phyloP scores from a whole-genome alignment of 2,113 vertebrate species.

The Melanerpes formicivorus region DNA sequence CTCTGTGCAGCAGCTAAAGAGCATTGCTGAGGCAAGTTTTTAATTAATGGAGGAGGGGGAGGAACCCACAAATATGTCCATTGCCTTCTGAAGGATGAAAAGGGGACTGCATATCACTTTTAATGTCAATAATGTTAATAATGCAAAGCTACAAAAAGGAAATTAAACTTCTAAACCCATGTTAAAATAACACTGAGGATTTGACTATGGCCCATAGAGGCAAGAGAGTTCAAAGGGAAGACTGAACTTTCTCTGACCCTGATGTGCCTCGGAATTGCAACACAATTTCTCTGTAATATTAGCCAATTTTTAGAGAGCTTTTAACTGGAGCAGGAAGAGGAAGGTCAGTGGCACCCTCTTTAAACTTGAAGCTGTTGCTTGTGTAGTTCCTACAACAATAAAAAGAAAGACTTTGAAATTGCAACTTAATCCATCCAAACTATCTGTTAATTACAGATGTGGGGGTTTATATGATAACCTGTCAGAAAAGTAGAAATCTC shows the following conservation, averaged over 20 bases:
- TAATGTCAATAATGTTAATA: conserved; percentile 49
- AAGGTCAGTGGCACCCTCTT: background rate
- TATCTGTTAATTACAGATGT: background rate
- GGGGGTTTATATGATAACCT: background rate
- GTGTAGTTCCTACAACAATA: background rate
- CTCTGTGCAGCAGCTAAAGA: background rate
- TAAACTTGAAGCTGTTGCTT: background rate
- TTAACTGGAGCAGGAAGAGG: conserved; percentile 1
- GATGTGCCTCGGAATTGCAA: conserved; percentile 31
- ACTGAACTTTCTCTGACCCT: conserved; percentile 65
- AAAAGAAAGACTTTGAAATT: background rate
- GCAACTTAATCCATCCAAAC: background rate
- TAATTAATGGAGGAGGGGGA: conserved; percentile 26
- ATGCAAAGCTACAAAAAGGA: conserved; percentile 64
- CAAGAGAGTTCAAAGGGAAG: conserved; percentile 60
- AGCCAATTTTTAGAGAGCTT: background rate
- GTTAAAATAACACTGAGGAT: conserved; percentile 51
- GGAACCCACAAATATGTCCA: background rate
- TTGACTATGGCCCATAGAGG: conserved; percentile 15
- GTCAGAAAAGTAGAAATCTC: background rate
- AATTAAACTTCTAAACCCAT: conserved; percentile 62
- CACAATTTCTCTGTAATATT: background rate
- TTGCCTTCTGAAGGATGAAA: conserved; percentile 32
- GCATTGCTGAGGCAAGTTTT: conserved; percentile 24
- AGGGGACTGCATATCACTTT: background rate